Conservation (phyloP, 1,140 invertebrate genomes). For the Hetaerina americana region DNA sequence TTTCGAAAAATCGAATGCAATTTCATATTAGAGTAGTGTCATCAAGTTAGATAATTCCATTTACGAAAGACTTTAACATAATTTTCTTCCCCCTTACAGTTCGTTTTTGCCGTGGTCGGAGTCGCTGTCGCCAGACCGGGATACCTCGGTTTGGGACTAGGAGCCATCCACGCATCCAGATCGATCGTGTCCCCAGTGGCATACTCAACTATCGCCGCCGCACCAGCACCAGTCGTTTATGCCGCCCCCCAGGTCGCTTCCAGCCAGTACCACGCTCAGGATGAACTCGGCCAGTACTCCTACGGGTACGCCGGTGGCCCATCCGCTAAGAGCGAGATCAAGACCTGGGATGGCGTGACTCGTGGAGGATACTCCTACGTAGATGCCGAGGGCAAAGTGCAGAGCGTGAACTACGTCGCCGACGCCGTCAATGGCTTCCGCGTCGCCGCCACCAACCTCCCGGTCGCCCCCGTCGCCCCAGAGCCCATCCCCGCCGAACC, state of each 20-base stretch:
- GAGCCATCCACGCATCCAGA: too few species aligned
- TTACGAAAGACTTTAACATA: too few species aligned
- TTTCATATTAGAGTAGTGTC: too few species aligned
- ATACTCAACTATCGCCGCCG: constrained; percentile 18
- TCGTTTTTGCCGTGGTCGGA: constrained; percentile 17
- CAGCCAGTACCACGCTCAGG: constrained; percentile 25
- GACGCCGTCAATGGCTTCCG: constrained; percentile 35
- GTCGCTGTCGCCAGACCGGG: constrained; percentile 20
- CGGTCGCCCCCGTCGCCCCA: constrained; percentile 26
- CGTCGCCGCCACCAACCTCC: constrained; percentile 34
- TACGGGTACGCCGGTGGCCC: constrained; percentile 40
- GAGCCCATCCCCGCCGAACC: constrained; percentile 18
- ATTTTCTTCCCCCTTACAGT: too few species aligned
- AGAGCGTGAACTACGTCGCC: constrained; percentile 36
- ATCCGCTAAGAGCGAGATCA: constrained; percentile 36
- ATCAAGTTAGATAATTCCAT: too few species aligned
- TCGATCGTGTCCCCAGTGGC: not conserved
- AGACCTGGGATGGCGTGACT: constrained; percentile 35
- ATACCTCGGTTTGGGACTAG: too few species aligned
- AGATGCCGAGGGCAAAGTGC: constrained; percentile 34
- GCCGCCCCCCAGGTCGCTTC: constrained; percentile 28
- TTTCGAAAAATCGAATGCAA: too few species aligned
- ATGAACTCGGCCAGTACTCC: constrained; percentile 37
- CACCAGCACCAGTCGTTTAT: constrained; percentile 20
- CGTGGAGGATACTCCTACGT: constrained; percentile 40